Conservation (phyloP, 23 tunicate species). For the Oikopleura dioica region DNA sequence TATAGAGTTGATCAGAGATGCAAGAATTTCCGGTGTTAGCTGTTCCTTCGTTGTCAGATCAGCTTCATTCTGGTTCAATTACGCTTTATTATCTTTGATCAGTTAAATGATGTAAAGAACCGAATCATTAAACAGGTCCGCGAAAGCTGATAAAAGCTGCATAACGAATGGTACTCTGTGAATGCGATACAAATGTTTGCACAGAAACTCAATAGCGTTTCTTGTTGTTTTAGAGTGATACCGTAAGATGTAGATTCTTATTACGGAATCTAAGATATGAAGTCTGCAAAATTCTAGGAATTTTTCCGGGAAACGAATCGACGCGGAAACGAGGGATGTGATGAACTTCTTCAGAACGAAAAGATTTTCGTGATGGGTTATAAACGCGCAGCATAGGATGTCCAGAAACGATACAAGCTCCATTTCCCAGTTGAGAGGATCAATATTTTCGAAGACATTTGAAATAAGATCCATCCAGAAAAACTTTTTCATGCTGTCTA, state of each 20-base stretch:
- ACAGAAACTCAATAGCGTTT: background rate
- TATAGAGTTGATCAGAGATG: too few relatives aligned
- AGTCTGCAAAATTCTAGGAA: background rate
- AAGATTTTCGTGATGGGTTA: too few relatives aligned
- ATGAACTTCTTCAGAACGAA: too few relatives aligned
- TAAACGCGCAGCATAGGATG: background rate
- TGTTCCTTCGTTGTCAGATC: too few relatives aligned
- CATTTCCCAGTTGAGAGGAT: constrained; percentile 1
- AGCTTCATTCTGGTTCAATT: too few relatives aligned
- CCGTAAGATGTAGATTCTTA: background rate
- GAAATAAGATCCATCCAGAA: background rate
- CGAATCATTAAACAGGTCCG: too few relatives aligned
- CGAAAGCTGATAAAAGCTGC: background rate
- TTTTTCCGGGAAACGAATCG: constrained; percentile 4
- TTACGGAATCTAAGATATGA: background rate
- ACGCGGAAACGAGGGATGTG: background rate
- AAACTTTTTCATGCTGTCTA: background rate
- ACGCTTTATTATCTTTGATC: too few relatives aligned
- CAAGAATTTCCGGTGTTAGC: too few relatives aligned
- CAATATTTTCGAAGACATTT: background rate
- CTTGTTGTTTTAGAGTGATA: background rate
- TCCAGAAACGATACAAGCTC: background rate
- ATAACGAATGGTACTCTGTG: background rate
- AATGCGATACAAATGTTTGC: background rate
- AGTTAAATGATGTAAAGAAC: too few relatives aligned